Percentiles rank a stretch among this genome's conserved stretches.
Evolutionary conservation across 2,113 vertebrate species (phyloP).

Genomic region (Notarius lentiginosus): DNA sequence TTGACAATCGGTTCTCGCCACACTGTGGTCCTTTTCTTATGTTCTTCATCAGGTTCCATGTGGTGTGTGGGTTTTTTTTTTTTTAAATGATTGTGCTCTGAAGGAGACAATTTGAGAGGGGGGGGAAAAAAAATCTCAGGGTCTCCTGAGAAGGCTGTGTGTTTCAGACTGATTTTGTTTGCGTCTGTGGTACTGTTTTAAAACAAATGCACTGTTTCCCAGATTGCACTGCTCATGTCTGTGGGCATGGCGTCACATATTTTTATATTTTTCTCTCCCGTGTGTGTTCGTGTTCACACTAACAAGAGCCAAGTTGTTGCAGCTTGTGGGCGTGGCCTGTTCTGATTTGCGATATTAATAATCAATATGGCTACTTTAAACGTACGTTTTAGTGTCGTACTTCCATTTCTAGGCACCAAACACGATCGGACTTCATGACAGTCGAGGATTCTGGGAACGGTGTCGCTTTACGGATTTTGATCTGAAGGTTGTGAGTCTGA

Average conservation of each 20-base stretch:
- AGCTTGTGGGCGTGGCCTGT: background rate
- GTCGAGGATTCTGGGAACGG: background rate
- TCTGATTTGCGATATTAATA: background rate
- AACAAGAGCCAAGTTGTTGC: background rate
- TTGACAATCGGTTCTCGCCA: conserved; percentile 20
- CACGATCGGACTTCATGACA: no score
- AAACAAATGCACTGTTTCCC: conserved; percentile 45
- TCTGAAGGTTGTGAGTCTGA: background rate
- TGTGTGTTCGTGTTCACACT: background rate
- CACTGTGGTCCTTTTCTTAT: background rate
- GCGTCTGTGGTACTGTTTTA: conserved; percentile 34
- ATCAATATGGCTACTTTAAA: background rate
- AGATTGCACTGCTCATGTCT: conserved; percentile 42
- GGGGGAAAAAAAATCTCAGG: background rate
- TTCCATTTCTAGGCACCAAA: no score
- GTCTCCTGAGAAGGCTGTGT: background rate
- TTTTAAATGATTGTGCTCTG: background rate
- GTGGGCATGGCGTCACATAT: background rate
- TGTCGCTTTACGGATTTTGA: background rate
- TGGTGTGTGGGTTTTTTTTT: background rate
- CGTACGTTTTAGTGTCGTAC: background rate
- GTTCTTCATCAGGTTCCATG: background rate
- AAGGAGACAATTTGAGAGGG: background rate
- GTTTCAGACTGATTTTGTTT: background rate
- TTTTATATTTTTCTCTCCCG: no score